Base-by-base conservation (phyloP, 2,113 vertebrate species). In the Callithrix jacchus region DNA sequence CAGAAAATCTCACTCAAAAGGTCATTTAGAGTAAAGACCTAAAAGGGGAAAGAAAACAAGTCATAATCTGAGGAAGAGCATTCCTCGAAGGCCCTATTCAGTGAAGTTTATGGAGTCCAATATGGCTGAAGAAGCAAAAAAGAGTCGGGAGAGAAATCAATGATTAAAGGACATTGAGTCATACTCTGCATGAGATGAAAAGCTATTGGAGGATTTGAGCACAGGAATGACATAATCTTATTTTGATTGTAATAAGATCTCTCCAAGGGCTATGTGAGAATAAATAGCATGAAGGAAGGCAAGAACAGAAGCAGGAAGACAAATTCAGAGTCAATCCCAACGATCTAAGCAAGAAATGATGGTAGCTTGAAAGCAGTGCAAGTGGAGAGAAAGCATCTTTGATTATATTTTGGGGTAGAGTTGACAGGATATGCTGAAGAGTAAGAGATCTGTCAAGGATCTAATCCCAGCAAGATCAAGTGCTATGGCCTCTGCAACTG, bases 151-250 rank as follows among this genome's bases (percentile, higher is more conserved):
- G 8, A 37, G 47, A 9, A 77, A 30, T 30, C 12, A 64, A 42
- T 94, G 49, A 88, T 45, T 95, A 56, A 74, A 77, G 77, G 42
- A 77, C 40, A 7, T 71, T 58, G 42, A 71, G 17, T 77, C 56
- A n/a, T 80, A 91, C 54, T 74, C 52, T 91, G 61, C 42, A 68
- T 76, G 42, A 86, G 40, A 85, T 71, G 66, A 87, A 95, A 97
- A 87, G 30, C 49, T 37, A 66, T 1, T 66, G 64, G 68, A 64
- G 27, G 42, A 35, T 86, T 37, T 92, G 35, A 83, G 54, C 70
- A 87, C 42, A 95, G 13, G 20, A 90, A n/a, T 73, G 20, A 42
- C 21, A 42, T 74, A 52, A 64, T 66, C 17, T 87, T 54, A 87
- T 14, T 64, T 81, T 21, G 8, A 71, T 71, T 56, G 16, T 52